Evolutionary conservation across 2,113 vertebrate species (phyloP).

Genomic region (Alligator mississippiensis): DNA sequence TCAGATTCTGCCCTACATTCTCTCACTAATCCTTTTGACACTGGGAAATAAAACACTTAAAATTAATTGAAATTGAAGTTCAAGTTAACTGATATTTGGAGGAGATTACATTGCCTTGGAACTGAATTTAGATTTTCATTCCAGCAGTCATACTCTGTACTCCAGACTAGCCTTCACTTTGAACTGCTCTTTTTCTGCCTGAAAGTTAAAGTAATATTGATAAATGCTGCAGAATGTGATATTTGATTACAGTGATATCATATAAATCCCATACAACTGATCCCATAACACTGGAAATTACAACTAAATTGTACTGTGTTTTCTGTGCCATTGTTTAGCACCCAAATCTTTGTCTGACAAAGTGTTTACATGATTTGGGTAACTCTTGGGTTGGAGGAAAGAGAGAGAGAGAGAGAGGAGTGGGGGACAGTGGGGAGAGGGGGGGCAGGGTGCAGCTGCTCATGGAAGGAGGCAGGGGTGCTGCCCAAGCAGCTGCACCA

Average conservation of each 20-base stretch:
- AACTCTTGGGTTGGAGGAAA: no score
- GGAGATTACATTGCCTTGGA: not conserved
- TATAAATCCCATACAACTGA: not conserved
- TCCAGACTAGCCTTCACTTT: not conserved
- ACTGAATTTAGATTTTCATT: not conserved
- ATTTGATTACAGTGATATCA: not conserved
- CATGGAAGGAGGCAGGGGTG: no score
- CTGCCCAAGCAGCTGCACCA: no score
- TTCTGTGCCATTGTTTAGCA: not conserved
- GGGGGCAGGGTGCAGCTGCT: no score
- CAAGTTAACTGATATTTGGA: slow-evolving; percentile 36
- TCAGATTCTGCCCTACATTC: not conserved
- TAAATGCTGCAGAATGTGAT: not conserved
- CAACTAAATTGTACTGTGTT: not conserved
- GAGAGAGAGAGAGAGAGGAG: no score
- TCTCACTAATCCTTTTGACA: slow-evolving; percentile 29
- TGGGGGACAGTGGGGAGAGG: no score
- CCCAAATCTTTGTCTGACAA: not conserved
- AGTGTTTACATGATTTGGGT: no score
- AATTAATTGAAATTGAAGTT: slow-evolving; percentile 15
- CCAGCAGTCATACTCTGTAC: not conserved
- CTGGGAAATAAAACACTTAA: slow-evolving; percentile 39
- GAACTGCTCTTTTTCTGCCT: rapidly evolving
- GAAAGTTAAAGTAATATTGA: not conserved
- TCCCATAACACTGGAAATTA: not conserved